Percentiles rank a stretch among this genome's conserved stretches.
These are phyloP conservation scores for Aleadryas rufinucha DNA, from an alignment of 2,113 vertebrate species.

Conservation along the genomic window DNA sequence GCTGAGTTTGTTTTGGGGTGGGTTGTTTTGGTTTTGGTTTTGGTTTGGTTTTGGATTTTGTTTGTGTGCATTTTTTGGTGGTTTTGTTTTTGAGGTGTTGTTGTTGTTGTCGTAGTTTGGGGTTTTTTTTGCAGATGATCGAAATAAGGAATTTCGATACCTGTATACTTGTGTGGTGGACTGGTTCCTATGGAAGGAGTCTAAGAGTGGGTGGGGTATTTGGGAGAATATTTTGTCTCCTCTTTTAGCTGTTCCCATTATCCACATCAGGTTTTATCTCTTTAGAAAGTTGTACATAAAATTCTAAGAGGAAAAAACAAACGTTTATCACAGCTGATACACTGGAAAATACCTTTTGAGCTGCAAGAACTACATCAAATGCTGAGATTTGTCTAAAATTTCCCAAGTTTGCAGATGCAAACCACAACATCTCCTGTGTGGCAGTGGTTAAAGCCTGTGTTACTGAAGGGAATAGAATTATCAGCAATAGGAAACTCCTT, in stretches of 20 bases:
- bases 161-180: not conserved
- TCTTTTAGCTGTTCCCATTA: not conserved
- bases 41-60: not conserved
- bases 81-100: not conserved
- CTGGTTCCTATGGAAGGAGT: not conserved
- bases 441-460: not conserved
- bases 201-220: not conserved
- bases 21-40: not conserved
- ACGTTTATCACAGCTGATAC: not conserved
- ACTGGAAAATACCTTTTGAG: not conserved
- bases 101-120: not conserved
- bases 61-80: not conserved
- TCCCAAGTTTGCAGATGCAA: not conserved
- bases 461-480: not conserved
- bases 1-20: not conserved
- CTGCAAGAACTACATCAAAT: not conserved
- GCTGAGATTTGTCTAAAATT: not conserved
- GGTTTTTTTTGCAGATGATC: not conserved
- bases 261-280: not conserved
- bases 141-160: not conserved
- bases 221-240: not conserved
- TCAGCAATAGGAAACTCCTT: not conserved
- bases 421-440: not conserved
- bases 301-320: not conserved
- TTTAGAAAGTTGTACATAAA: not conserved